Conservation (phyloP, 2,797 vertebrate species). For the Chlorospingus semifuscus region DNA sequence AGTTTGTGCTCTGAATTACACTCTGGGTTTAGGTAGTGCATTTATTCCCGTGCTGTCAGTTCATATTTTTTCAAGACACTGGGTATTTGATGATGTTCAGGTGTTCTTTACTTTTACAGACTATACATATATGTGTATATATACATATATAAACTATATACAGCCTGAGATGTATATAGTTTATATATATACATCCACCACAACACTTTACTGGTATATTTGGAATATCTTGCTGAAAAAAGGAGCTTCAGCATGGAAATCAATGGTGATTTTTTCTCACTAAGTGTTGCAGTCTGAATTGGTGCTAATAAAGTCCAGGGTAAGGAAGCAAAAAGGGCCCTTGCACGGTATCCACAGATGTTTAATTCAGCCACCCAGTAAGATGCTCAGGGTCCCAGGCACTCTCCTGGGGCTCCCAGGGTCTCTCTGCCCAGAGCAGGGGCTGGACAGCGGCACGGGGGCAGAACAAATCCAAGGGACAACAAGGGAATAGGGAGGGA, state of each 20-base stretch:
- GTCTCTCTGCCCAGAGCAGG: background rate
- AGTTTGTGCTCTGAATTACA: background rate
- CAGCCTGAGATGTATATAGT: too few relatives aligned
- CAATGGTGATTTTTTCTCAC: background rate
- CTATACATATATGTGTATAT: too few relatives aligned
- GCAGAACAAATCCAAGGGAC: background rate
- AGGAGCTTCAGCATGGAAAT: background rate
- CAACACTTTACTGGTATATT: too few relatives aligned
- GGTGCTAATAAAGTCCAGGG: background rate
- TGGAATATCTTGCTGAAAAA: background rate
- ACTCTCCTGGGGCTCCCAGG: background rate
- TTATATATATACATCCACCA: background rate
- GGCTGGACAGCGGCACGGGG: background rate
- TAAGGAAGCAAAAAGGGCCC: background rate
- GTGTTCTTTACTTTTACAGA: background rate
- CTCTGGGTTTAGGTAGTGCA: background rate
- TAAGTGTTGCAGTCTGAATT: background rate
- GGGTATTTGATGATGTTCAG: background rate
- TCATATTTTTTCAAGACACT: background rate
- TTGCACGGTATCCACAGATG: background rate
- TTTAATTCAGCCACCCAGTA: background rate
- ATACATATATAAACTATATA: background rate
- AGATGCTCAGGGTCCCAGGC: background rate
- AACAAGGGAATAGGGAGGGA: background rate
- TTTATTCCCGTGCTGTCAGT: background rate